Conservation (phyloP, 1,140 invertebrate genomes). For the Pectinophora gossypiella region DNA sequence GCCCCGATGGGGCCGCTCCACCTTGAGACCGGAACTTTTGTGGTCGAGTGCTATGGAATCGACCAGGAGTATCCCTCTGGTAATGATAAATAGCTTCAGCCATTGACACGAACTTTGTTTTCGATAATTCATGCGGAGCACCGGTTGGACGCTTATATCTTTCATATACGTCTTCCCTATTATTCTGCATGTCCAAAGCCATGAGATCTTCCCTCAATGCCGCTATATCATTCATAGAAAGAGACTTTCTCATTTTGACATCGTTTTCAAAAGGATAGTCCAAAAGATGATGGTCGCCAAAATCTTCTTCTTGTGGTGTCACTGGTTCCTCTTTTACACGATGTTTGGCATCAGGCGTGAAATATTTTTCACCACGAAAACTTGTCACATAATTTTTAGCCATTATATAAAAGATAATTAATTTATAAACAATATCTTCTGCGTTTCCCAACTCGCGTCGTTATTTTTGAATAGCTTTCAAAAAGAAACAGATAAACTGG, state of each 20-base stretch:
- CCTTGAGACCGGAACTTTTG: conserved; percentile 32
- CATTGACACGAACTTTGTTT: conserved; percentile 63
- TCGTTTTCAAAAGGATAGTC: conserved; percentile 33
- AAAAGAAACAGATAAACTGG: neutral
- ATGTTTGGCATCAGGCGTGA: conserved; percentile 38
- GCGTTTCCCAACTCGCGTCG: conserved; percentile 5
- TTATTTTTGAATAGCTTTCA: conserved; percentile 12
- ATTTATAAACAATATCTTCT: neutral
- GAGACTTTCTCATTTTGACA: conserved; percentile 47
- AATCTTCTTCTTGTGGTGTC: conserved; percentile 49
- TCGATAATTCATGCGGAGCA: conserved; percentile 38
- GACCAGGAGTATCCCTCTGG: conserved; percentile 58
- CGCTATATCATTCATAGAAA: conserved; percentile 60
- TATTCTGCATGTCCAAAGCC: conserved; percentile 33
- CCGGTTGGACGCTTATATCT: conserved; percentile 29
- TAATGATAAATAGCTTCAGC: conserved; percentile 65
- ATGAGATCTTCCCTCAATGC: conserved; percentile 39
- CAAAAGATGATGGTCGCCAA: conserved; percentile 38
- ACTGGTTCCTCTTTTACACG: conserved; percentile 54
- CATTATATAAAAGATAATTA: conserved; percentile 25
- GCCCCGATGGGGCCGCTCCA: conserved; percentile 19
- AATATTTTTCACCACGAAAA: conserved; percentile 54
- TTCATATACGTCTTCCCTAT: conserved; percentile 29
- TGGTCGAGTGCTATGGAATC: conserved; percentile 48
- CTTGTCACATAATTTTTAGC: conserved; percentile 47